Conservation (phyloP, 2,888 invertebrate genomes). For the Coelogynopora nodosa region DNA sequence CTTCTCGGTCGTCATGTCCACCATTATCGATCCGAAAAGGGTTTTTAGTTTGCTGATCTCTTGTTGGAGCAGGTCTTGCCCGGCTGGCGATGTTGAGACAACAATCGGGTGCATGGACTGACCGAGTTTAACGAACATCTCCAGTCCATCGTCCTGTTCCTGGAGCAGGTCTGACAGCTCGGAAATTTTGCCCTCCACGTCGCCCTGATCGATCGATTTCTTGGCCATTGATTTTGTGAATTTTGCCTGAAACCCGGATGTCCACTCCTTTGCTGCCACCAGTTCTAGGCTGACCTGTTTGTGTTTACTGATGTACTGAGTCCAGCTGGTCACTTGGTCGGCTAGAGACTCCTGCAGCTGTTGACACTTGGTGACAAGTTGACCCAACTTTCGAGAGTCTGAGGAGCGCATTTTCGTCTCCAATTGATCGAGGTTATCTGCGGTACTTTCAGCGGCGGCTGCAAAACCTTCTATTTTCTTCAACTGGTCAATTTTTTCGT, state of each 20-base stretch:
- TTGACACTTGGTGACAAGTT: neutral
- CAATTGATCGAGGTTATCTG: neutral
- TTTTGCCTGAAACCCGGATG: neutral
- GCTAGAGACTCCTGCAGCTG: neutral
- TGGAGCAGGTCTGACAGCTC: neutral
- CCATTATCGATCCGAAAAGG: neutral
- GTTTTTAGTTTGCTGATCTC: neutral
- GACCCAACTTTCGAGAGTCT: neutral
- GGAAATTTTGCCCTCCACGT: neutral
- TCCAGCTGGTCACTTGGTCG: neutral
- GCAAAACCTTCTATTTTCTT: neutral
- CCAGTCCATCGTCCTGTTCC: neutral
- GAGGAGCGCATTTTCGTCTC: neutral
- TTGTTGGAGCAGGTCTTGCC: neutral
- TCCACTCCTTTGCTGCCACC: neutral
- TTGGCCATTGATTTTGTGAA: neutral
- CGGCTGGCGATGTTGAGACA: neutral
- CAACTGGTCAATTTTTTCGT: neutral
- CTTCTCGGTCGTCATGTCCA: neutral
- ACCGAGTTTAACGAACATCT: neutral
- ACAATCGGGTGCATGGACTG: neutral
- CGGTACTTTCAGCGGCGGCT: neutral
- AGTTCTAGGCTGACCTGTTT: neutral
- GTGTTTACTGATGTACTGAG: neutral
- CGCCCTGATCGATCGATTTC: neutral